Evolutionary conservation across 2,113 vertebrate genomes (phyloP).

Genomic region (Melanerpes aurifrons): DNA sequence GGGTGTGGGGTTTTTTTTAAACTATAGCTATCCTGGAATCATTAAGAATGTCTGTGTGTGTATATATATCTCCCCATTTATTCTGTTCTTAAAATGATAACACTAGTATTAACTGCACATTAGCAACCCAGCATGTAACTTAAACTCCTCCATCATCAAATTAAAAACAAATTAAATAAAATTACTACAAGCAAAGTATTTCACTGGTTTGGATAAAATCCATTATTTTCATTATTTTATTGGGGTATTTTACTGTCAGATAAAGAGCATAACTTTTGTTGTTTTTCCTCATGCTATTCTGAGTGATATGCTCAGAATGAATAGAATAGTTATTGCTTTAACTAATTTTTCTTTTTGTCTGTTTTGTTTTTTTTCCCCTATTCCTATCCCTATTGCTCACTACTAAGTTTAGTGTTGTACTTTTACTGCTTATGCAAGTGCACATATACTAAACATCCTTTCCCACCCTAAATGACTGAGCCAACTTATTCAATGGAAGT

Average conservation of each 20-base stretch:
- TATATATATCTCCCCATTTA: background rate
- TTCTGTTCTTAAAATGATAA: slow-evolving; percentile 18
- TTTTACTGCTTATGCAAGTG: background rate
- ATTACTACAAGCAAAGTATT: slow-evolving; percentile 41
- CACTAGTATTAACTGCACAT: slow-evolving; percentile 33
- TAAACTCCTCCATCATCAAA: slow-evolving; percentile 54
- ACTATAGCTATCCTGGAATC: background rate
- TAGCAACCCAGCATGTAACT: slow-evolving; percentile 31
- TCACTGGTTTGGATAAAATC: slow-evolving; percentile 70
- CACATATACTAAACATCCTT: background rate
- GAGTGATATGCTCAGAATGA: slow-evolving; percentile 69
- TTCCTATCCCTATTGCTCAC: slow-evolving; percentile 62
- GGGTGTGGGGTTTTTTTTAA: background rate
- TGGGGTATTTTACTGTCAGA: slow-evolving; percentile 73
- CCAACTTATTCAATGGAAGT: background rate
- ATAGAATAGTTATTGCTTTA: slow-evolving; percentile 73
- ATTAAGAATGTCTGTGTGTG: background rate
- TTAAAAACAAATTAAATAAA: background rate
- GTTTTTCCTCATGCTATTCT: slow-evolving; percentile 73
- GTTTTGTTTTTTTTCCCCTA: slow-evolving; percentile 52
- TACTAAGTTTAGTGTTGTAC: slow-evolving; percentile 24
- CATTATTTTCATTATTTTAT: slow-evolving; percentile 81
- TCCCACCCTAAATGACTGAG: background rate
- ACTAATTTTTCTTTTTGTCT: slow-evolving; percentile 62
- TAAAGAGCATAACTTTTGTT: slow-evolving; percentile 76